phyloP scores from a whole-genome alignment of 2,113 vertebrate genomes.

The Grantiella picta region DNA sequence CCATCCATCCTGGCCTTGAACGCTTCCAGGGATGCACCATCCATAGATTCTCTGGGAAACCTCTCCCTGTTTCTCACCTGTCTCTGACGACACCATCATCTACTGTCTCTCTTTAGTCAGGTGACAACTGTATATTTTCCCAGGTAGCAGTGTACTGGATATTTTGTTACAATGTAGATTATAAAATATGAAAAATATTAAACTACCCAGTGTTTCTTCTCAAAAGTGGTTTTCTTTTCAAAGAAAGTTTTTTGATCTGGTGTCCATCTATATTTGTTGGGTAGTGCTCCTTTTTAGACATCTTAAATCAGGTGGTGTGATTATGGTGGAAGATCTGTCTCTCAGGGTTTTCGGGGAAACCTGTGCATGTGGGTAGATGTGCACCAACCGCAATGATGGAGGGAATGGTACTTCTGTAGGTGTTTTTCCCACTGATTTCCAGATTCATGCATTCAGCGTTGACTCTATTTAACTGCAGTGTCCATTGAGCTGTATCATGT shows the following conservation, averaged over 20 bases:
- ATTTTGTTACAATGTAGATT: background rate
- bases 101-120: background rate
- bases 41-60: background rate
- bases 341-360: background rate
- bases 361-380: background rate
- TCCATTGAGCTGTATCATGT: rapidly evolving
- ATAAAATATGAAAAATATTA: background rate
- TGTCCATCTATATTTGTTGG: background rate
- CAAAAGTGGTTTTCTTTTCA: background rate
- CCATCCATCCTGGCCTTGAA: background rate
- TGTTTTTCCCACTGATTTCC: background rate
- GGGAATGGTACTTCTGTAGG: background rate
- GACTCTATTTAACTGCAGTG: background rate
- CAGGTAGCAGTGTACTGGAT: background rate
- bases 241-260: background rate
- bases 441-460: background rate
- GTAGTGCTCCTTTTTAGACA: background rate
- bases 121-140: background rate
- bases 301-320: background rate
- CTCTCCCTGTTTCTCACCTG: background rate
- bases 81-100: background rate
- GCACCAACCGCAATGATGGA: background rate
- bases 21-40: too few relatives aligned
- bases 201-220: background rate
- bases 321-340: background rate